Evolutionary conservation across 2,113 vertebrate species (phyloP).

Genomic region (Centrocercus urophasianus): DNA sequence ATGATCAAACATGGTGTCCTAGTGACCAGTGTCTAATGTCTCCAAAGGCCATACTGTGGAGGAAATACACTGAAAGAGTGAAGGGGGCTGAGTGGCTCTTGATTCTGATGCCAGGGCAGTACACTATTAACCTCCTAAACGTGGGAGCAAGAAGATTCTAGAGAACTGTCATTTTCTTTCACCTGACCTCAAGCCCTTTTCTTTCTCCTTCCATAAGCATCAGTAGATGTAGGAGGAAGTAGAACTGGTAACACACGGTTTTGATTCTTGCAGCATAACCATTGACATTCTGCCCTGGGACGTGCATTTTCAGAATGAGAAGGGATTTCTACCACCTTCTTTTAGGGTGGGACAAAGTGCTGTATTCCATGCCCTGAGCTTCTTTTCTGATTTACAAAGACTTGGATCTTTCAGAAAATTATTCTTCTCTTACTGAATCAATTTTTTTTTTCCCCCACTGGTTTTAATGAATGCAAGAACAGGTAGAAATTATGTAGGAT

Average conservation of each 20-base stretch:
- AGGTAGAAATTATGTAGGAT: background rate
- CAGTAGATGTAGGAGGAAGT: background rate
- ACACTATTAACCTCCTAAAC: background rate
- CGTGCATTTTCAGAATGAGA: background rate
- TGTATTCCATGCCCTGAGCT: background rate
- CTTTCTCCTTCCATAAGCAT: background rate
- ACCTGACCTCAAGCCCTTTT: background rate
- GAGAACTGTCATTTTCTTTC: background rate
- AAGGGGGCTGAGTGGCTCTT: background rate
- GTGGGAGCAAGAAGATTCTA: background rate
- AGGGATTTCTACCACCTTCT: background rate
- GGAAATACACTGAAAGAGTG: background rate
- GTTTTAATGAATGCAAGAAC: background rate
- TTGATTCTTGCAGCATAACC: background rate
- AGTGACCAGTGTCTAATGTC: background rate
- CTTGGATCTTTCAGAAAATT: background rate
- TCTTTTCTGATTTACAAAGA: background rate
- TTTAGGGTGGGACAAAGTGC: background rate
- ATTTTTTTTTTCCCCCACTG: background rate
- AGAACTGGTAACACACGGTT: background rate
- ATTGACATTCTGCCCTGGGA: background rate
- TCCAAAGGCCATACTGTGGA: background rate
- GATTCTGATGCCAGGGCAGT: background rate
- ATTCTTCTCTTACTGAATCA: background rate
- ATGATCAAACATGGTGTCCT: background rate